Percentiles rank a stretch among this genome's conserved stretches.
These are phyloP conservation scores for Ectemnius cavifrons DNA, from an alignment of 2,888 invertebrate species.

Conservation along the genomic window DNA sequence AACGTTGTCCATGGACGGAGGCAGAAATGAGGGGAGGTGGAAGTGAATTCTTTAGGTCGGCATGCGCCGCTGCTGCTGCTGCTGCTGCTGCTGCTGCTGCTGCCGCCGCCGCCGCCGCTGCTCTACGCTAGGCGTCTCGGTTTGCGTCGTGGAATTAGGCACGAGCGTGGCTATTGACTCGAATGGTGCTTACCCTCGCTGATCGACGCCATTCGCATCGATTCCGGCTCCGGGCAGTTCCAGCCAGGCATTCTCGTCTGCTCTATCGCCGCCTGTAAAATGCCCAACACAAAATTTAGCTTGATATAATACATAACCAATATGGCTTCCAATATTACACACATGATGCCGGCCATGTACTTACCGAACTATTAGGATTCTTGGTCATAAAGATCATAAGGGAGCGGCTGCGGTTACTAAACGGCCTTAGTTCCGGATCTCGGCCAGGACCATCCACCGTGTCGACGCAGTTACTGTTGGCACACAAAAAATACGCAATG, in stretches of 20 bases:
- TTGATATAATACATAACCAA: background rate
- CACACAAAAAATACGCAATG: constrained; percentile 60
- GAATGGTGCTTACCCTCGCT: constrained; percentile 70
- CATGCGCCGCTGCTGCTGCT: constrained; percentile 7
- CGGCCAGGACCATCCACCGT: constrained; percentile 77
- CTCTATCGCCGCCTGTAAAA: constrained; percentile 70
- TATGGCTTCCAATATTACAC: background rate
- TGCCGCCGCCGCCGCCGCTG: constrained; percentile 21
- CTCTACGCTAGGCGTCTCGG: constrained; percentile 34
- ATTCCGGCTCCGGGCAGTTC: constrained; percentile 70
- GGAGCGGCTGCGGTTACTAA: constrained; percentile 76
- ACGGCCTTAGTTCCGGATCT: constrained; percentile 77
- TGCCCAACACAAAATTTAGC: background rate
- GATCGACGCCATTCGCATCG: constrained; percentile 73
- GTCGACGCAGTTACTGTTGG: constrained; percentile 72
- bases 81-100: constrained; percentile 19
- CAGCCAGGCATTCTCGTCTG: constrained; percentile 74
- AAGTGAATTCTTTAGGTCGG: constrained; percentile 34
- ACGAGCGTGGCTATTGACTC: constrained; percentile 65
- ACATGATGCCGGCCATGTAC: constrained; percentile 11
- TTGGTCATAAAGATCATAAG: constrained; percentile 76
- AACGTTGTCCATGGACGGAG: constrained; percentile 49
- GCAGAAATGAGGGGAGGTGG: constrained; percentile 40
- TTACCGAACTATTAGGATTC: constrained; percentile 75
- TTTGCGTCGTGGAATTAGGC: constrained; percentile 34